phyloP scores from a whole-genome alignment of 37 sponge, comb jelly and placozoan species.

The Eunapius fragilis region DNA sequence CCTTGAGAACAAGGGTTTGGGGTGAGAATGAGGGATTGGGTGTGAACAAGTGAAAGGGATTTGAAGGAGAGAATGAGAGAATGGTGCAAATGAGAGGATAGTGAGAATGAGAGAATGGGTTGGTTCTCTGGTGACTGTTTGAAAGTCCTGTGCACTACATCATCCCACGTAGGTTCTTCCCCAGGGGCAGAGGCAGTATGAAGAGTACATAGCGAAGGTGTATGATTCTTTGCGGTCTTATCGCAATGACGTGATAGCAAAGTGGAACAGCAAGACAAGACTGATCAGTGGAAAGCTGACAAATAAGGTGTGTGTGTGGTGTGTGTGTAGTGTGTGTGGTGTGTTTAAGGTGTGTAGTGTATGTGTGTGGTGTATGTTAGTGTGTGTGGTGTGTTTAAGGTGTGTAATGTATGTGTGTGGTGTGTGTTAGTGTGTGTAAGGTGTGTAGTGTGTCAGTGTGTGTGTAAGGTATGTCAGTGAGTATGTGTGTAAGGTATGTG shows the following conservation, averaged over 20 bases:
- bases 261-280: constrained; percentile 65
- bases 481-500: no score
- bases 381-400: no score
- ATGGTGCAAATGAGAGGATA: no score
- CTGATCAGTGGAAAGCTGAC: constrained; percentile 65
- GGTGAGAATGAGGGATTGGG: no score
- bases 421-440: no score
- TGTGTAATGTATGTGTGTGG: no score
- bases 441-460: no score
- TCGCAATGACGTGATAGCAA: constrained; percentile 56
- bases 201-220: constrained; percentile 15
- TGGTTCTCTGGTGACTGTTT: no score
- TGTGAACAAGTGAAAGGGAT: no score
- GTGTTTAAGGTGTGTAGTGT: not conserved
- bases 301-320: constrained; percentile 59
- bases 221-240: constrained; percentile 26
- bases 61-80: no score
- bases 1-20: no score
- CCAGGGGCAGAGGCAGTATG: constrained; percentile 33
- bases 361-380: no score
- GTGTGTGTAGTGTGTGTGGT: not conserved
- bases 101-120: not conserved
- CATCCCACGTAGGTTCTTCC: not conserved
- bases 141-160: not conserved
- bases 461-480: not conserved